A percentile compares a stretch with the other conserved stretches of the same genome.
phyloP scores from a whole-genome alignment of 2,113 vertebrate species.

The Oreotrochilus melanogaster region DNA sequence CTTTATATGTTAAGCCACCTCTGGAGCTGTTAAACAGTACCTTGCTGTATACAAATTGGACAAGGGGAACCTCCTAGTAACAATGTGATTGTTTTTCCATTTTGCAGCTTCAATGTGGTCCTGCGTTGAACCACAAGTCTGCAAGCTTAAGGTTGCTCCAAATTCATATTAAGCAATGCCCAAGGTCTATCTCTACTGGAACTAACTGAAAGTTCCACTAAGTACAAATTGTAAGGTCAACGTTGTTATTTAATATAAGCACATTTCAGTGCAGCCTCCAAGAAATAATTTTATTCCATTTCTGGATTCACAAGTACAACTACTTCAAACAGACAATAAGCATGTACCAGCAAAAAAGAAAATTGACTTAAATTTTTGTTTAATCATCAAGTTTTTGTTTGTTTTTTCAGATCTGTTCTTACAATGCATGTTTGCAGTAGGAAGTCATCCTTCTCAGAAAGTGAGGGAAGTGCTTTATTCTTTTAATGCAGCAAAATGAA shows the following conservation, averaged over 20 bases:
- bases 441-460: background rate
- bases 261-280: background rate
- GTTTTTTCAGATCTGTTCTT: background rate
- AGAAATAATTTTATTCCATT: background rate
- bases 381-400: background rate
- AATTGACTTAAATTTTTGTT: background rate
- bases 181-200: background rate
- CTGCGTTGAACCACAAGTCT: background rate
- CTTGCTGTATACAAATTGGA: background rate
- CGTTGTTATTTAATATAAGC: background rate
- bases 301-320: background rate
- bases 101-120: background rate
- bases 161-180: background rate
- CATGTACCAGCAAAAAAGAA: background rate
- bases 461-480: background rate
- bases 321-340: background rate
- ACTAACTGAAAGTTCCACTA: background rate
- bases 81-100: background rate
- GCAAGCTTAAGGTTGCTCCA: background rate
- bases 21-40: background rate
- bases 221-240: background rate
- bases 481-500: background rate
- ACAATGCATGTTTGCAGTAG: background rate
- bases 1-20: background rate
- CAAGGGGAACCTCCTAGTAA: background rate